These are phyloP conservation scores for Peromyscus californicus DNA, from an alignment of 2,113 vertebrate species.

Conservation along the genomic window DNA sequence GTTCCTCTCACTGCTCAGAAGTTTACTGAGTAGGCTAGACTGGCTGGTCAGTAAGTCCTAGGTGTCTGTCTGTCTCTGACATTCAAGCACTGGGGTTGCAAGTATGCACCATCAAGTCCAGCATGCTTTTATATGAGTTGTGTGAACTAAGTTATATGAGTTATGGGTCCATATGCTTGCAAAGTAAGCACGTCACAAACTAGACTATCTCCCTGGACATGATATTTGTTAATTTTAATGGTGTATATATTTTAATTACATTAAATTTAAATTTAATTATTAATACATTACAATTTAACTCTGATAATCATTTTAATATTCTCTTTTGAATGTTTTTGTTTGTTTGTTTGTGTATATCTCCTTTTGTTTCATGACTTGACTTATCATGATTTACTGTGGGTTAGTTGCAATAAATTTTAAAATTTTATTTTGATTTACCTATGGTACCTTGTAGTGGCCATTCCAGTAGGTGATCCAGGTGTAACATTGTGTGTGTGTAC, in stretches of 20 bases:
- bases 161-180: not conserved
- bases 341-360: not conserved
- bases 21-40: not conserved
- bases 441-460: not conserved
- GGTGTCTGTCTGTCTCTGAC: not conserved
- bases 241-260: not conserved
- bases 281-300: not conserved
- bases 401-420: not conserved
- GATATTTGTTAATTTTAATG: not conserved
- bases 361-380: not conserved
- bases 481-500: not conserved
- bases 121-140: not conserved
- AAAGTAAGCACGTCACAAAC: not conserved
- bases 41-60: not conserved
- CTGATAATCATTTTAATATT: not conserved
- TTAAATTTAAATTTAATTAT: not conserved
- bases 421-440: conserved; percentile 13
- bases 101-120: not conserved
- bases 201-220: not conserved
- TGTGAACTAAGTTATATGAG: not conserved
- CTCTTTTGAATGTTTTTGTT: not conserved
- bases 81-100: not conserved
- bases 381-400: not conserved
- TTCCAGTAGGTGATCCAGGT: not conserved
- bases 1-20: not conserved